Evolutionary conservation across 1,140 invertebrate genomes (phyloP), one percentile per base, ranked within the genome.

Genomic region (Proctacanthus coquilletti): DNA sequence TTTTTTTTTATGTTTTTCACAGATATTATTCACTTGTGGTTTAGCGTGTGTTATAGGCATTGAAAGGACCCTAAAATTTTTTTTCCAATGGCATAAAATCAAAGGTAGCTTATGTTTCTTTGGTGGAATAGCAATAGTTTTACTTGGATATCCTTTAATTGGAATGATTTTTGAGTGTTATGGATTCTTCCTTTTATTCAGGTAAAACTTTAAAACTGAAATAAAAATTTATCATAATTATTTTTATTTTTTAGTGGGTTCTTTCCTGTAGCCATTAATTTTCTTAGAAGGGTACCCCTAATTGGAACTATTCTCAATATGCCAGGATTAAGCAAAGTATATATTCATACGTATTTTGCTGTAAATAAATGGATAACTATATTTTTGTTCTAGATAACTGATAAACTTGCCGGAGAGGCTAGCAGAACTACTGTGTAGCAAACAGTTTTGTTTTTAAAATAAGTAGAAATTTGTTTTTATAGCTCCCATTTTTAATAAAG

Each of bases 11-110:
- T 47, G 41, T 18, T 19, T 65, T 74, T n/a, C n/a, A n/a, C n/a
- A n/a, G n/a, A n/a, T n/a, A n/a, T n/a, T n/a, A n/a, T n/a, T n/a
- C n/a, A n/a, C n/a, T n/a, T n/a, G 75, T 49, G 96, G 96, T 18
- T 69, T 99, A 30, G 86, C 81, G 29, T 93, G 93, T 67, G 88
- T 98, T 2, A 97, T 98, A 52, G 95, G 95, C 2, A 67, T 97
- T 23, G 84, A 93, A 64, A 69, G 93, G 57, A 98, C 94, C 18
- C 80, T 97, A 48, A 76, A 84, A 53, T 99, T 99, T 60, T 99
- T 99, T 66, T 98, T 99, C 62, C 94, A 98, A 72, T 66, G 76
- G 39, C 92, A 98, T 57, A 99, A 98, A 75, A 60, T 91, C 4
- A 93, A 84, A 72, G 94, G 84, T 1, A 87, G 88, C 6, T 61